Conservation (phyloP, 2,113 vertebrate species). For the Spilogale gracilis region DNA sequence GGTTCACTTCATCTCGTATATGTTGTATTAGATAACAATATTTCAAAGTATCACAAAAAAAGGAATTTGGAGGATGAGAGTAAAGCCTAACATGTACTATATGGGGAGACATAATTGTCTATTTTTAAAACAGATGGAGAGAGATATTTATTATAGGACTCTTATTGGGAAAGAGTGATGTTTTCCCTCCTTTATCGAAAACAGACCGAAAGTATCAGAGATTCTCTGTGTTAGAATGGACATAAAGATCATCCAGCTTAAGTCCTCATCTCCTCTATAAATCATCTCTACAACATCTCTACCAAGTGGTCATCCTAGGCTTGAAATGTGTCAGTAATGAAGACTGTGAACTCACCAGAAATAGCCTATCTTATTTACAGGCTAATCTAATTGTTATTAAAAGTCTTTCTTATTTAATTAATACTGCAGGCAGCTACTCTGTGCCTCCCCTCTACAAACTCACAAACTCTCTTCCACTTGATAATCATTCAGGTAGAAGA, state of each 20-base stretch:
- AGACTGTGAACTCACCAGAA: slow-evolving; percentile 15
- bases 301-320: slow-evolving; percentile 14
- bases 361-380: slow-evolving; percentile 34
- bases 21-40: neutral
- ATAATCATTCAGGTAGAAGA: neutral
- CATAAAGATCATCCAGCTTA: slow-evolving; percentile 32
- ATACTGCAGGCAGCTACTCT: neutral
- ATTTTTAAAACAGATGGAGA: neutral
- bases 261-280: slow-evolving; percentile 34
- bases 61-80: neutral
- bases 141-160: slow-evolving; percentile 45
- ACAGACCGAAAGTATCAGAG: neutral
- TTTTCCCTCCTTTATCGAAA: neutral
- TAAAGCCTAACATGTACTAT: slow-evolving; percentile 16
- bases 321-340: slow-evolving; percentile 61
- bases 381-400: neutral
- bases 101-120: slow-evolving; percentile 44
- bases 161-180: slow-evolving; percentile 56
- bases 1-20: slow-evolving; percentile 39
- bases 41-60: neutral
- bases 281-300: slow-evolving; percentile 46
- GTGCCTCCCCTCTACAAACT: neutral
- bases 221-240: slow-evolving; percentile 52
- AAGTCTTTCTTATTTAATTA: slow-evolving; percentile 66
- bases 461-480: slow-evolving; percentile 26